A percentile compares a stretch with the other conserved stretches of the same genome.
phyloP scores from a whole-genome alignment of 2,113 vertebrate species.

The Paradoxurus hermaphroditus region DNA sequence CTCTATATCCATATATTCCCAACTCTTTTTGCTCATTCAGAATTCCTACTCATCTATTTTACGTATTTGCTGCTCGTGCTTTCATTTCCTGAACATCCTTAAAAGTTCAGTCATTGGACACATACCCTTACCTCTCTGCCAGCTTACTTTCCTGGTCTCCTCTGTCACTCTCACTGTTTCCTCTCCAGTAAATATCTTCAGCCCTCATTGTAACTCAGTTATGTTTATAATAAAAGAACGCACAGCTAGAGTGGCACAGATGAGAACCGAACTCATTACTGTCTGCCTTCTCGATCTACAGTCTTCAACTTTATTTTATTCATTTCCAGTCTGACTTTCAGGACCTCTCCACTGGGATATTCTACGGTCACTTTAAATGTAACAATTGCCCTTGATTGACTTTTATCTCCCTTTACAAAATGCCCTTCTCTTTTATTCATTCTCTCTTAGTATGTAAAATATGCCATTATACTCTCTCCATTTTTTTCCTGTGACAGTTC shows the following conservation, averaged over 20 bases:
- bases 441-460: not conserved
- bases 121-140: not conserved
- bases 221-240: not conserved
- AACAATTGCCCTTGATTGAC: not conserved
- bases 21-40: not conserved
- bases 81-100: not conserved
- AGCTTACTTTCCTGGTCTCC: not conserved
- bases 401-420: not conserved
- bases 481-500: not conserved
- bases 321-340: not conserved
- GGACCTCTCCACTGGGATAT: not conserved
- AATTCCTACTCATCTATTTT: not conserved
- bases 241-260: not conserved
- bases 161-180: not conserved
- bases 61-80: not conserved
- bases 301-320: not conserved
- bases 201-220: not conserved
- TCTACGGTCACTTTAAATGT: not conserved
- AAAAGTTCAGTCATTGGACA: not conserved
- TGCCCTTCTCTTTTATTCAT: not conserved
- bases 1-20: not conserved
- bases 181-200: not conserved
- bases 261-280: not conserved
- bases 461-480: not conserved
- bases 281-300: not conserved